These are phyloP conservation scores for Allochrocebus solatus DNA, from an alignment of 2,797 vertebrate genomes.

Conservation along the genomic window DNA sequence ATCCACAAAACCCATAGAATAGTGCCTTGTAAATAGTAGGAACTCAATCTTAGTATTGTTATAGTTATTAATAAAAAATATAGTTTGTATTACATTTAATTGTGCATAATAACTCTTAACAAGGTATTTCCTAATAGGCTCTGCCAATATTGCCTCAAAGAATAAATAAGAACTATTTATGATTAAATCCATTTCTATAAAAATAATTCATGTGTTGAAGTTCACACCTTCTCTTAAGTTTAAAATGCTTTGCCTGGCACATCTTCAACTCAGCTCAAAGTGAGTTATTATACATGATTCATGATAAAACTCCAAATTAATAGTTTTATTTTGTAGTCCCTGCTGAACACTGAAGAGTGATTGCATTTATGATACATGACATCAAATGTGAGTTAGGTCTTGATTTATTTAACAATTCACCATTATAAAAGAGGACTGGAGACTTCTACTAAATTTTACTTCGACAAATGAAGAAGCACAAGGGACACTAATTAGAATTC, in stretches of 20 bases:
- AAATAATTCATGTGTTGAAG: neutral
- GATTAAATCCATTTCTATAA: neutral
- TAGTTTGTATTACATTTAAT: slow-evolving; percentile 33
- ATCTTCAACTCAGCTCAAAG: neutral
- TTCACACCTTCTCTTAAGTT: neutral
- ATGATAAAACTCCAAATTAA: neutral
- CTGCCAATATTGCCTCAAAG: neutral
- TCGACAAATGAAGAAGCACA: neutral
- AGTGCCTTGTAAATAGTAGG: neutral
- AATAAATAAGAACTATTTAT: neutral
- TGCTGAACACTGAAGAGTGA: neutral
- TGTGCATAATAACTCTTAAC: neutral
- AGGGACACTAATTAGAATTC: neutral
- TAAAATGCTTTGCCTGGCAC: neutral
- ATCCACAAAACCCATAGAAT: neutral
- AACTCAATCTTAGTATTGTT: neutral
- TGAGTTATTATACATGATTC: neutral
- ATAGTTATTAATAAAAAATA: neutral
- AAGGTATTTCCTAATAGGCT: neutral
- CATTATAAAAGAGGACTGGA: neutral
- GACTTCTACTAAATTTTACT: neutral
- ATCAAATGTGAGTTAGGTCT: neutral
- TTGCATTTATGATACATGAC: neutral
- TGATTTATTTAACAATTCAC: neutral
- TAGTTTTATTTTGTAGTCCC: neutral